Base-by-base conservation (phyloP, 2,888 invertebrate genomes). In the Tinea pellionella region DNA sequence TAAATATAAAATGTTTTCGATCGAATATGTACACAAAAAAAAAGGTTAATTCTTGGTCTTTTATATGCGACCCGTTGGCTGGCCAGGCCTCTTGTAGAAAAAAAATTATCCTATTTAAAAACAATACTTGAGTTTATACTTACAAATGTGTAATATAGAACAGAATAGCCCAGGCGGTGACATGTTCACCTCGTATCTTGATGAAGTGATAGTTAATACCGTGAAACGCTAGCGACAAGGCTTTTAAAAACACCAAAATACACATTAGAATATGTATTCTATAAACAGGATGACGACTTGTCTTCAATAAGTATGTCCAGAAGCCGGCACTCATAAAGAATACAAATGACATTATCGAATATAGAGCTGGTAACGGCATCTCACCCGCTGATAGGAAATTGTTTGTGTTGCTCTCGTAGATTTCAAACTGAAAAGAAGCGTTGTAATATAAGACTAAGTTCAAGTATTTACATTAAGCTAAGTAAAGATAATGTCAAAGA, bases 251-350 rank as follows among this genome's bases (percentile, higher is more conserved):
- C 3, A 98, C 96, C 61, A 99, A 86, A 11, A 94, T 93, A 37
- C 96, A 94, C 99, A 99, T 99, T 64, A 99, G 89, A 67, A 97
- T 97, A 78, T 99, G 99, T 66, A 99, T 97, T 80, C 97, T 95
- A 78, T 94, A 98, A 0, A 98, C 95, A 0, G 93, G 92, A 72
- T 95, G 93, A 64, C 92, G 92, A 89, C 94, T 95, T 65, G 91
- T 92, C 63, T 92, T 92, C 9, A 99, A 84, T 51, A 97, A 92
- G 69, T 94, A 95, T 1, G 96, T 92, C 99, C 99, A 99, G 66
- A 97, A 92, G 55, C 94, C 90, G 0, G 96, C 97, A n/a, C 96
- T 93, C 51, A 95, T 75, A 65, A 96, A 92, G 86, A 97, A 99
- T 30, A 97, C 79, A 2, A 97, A 78, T 0, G 97, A 93, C 93